A percentile compares a stretch with the other conserved stretches of the same genome.
Evolutionary conservation across 2,888 invertebrate genomes (phyloP).

Genomic region (Priocnemis perturbator): DNA sequence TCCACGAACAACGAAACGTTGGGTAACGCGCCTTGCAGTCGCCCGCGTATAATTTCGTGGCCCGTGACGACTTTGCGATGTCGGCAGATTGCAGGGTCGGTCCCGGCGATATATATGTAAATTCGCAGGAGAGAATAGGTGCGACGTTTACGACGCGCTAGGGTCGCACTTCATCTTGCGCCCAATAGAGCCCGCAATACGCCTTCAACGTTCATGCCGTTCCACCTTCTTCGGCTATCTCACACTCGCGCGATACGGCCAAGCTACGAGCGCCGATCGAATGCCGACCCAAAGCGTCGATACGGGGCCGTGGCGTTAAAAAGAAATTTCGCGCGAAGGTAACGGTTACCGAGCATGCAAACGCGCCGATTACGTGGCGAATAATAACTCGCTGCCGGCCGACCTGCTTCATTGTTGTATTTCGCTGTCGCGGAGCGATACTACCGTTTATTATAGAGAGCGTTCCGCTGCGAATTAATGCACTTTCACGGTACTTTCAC

Average conservation of each 20-base stretch:
- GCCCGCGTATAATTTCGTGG: no score
- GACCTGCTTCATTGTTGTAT: slow-evolving; percentile 11
- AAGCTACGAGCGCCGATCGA: no score
- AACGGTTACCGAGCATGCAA: no score
- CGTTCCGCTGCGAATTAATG: slow-evolving; percentile 48
- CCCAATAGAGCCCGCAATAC: slow-evolving; percentile 13
- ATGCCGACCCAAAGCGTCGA: no score
- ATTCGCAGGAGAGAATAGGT: slow-evolving; percentile 45
- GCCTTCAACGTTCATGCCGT: slow-evolving; percentile 8
- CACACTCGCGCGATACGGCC: neutral
- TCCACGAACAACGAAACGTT: slow-evolving; percentile 23
- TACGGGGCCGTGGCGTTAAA: no score
- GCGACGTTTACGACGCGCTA: slow-evolving; percentile 39
- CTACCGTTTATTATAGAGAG: slow-evolving; percentile 17
- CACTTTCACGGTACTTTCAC: slow-evolving; percentile 63
- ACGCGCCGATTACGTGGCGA: no score
- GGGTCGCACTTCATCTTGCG: slow-evolving; percentile 35
- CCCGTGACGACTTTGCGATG: slow-evolving; percentile 11
- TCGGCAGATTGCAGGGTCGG: slow-evolving; percentile 25
- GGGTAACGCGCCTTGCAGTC: slow-evolving; percentile 19
- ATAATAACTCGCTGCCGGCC: no score
- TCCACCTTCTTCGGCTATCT: slow-evolving; percentile 5
- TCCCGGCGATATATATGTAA: slow-evolving; percentile 47
- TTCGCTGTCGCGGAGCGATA: slow-evolving; percentile 11
- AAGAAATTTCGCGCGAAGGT: no score